Evolutionary conservation across 1,140 invertebrate genomes (phyloP), one percentile per base, ranked within the genome.

Genomic region (Drosophila yakuba): DNA sequence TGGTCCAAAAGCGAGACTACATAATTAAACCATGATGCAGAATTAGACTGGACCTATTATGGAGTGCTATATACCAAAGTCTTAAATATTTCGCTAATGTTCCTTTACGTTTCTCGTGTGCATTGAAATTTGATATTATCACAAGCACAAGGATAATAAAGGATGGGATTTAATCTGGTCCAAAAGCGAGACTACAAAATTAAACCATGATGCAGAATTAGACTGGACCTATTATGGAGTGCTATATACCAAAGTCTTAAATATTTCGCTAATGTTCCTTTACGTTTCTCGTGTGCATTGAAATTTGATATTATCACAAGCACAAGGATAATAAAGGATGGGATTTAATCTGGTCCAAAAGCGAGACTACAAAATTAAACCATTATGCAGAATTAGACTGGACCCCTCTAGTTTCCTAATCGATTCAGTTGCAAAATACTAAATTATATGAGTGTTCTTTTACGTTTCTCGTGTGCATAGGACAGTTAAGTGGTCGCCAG

Each of bases 51-150:
- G 80, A 83, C 74, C 45, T 14, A 35, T 15, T 38, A 25, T 25
- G 8, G 1, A 10, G 4, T 17, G 17, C 28, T 32, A 7, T 45
- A 38, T 36, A 39, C 28, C 15, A 32, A 32, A 0, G 6, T 8
- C 38, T 35, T 71, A 51, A 80, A 17, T 36, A 81, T 14, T 45
- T 48, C 7, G 7, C 6, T 25, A 78, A 80, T 38, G 64, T 85
- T 80, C 81, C 74, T 85, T 41, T 81, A 81, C 79, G 83, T 86
- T 86, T 86, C 83, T 86, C 83, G 58, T 80, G 81, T 85, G 77
- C 81, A 67, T 62, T 66, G 74, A 52, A 51, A 43, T 36, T 48
- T 15, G 14, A 5, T 63, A 48, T 50, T 50, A 32, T 50, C 25
- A 47, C 77, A 71, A 79, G 76, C 77, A 80, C 76, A 79, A 80